Evolutionary conservation across 2,113 vertebrate genomes (phyloP), one percentile per base, ranked within the genome.

Genomic region (Lasiurus cinereus): DNA sequence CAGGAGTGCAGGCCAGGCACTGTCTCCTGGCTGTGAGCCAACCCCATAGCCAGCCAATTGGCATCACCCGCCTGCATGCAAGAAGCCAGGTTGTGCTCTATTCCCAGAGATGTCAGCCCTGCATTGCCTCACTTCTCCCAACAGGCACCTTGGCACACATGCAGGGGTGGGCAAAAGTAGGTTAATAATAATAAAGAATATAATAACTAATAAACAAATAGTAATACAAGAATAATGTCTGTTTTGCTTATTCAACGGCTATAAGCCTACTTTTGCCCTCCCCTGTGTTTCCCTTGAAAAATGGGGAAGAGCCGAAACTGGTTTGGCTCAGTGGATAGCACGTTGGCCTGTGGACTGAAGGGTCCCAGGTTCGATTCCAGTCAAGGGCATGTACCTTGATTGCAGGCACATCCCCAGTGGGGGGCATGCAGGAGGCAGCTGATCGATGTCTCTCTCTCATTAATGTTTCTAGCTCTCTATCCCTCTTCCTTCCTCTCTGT

Each of bases 21-120:
- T 66, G 21, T 77, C 95, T 95, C 69, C 88, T 91, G 85, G 96
- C 52, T 19, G 56, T 54, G 6, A 74, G 83, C 84, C 90, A 85
- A 1, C 0, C 52, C 27, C 11, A 16, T 5, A 39, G 36, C 90
- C 12, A 33, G 59, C 90, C 92, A 93, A 31, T 89, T 96, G 96
- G 90, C 92, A 95, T 48, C 54, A 4, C n/a, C 1, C 2, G 5
- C 72, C 79, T 93, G 8, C 33, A 2, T 56, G n/a, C 67, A 52
- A 27, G 67, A 4, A 85, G 93, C 70, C 59, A 91, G 1, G 0
- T 83, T 64, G 27, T 59, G 50, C 24, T 85, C 66, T 11, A 16
- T 95, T 88, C 56, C 46, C 31, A 59, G 67, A 93, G 21, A 18
- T 83, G 59, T 33, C 83, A 48, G 73, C 56, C 7, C 93, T 48